These are phyloP conservation scores for Helleia helle DNA, from an alignment of 2,888 invertebrate genomes.

Conservation along the genomic window DNA sequence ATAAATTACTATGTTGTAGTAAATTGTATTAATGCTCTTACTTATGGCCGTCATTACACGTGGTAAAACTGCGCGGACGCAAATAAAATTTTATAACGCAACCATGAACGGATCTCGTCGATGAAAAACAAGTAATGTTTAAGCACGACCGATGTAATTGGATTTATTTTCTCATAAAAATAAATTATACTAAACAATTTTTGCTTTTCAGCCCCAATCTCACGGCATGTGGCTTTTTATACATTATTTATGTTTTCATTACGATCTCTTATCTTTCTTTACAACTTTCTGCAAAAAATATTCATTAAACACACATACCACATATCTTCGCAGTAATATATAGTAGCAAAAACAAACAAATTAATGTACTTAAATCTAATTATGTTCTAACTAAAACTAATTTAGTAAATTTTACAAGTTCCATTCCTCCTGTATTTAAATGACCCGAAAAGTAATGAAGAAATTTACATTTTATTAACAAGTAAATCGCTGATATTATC, in stretches of 20 bases:
- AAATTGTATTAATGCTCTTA: constrained; percentile 4
- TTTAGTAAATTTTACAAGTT: no score
- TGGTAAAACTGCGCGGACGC: constrained; percentile 25
- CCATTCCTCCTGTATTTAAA: no score
- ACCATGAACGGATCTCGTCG: constrained; percentile 22
- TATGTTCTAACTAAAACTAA: no score
- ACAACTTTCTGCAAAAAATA: no score
- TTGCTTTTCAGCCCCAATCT: background rate
- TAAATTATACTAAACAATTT: constrained; percentile 16
- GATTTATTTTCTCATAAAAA: constrained; percentile 25
- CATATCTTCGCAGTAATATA: no score
- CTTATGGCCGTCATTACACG: constrained; percentile 14
- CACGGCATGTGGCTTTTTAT: background rate
- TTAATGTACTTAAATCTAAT: no score
- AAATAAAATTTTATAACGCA: constrained; percentile 30
- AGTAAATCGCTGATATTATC: no score
- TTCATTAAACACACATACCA: no score
- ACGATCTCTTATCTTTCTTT: no score
- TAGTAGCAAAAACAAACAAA: no score
- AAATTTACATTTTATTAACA: no score
- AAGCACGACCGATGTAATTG: constrained; percentile 22
- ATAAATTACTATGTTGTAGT: constrained; percentile 2
- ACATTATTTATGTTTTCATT: background rate
- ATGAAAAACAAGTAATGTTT: constrained; percentile 17
- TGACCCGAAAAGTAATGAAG: no score